These are phyloP conservation scores for Nyctereutes procyonoides DNA, from an alignment of 2,113 vertebrate genomes.

Conservation along the genomic window DNA sequence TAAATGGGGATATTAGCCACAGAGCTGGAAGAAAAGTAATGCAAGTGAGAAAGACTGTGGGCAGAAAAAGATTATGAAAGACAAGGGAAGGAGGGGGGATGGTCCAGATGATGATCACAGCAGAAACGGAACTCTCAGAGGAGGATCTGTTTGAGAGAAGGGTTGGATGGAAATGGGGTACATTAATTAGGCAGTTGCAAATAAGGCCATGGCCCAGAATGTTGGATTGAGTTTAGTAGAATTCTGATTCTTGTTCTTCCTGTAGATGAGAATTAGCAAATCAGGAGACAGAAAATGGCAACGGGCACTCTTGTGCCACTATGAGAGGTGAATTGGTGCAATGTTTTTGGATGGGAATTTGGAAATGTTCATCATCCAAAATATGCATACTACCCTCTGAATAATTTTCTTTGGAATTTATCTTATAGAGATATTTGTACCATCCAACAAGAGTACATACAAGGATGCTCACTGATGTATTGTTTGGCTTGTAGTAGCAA, in stretches of 20 bases:
- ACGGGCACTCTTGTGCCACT: not conserved
- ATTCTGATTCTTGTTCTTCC: conserved; percentile 1
- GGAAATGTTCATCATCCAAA: conserved; percentile 32
- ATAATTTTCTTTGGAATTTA: not conserved
- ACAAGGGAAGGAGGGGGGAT: not conserved
- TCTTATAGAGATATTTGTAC: not conserved
- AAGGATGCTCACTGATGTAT: not conserved
- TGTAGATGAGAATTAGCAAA: not conserved
- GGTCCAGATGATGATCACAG: not conserved
- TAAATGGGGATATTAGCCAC: not conserved
- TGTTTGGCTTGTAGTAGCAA: not conserved
- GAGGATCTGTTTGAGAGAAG: not conserved
- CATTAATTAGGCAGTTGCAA: not conserved
- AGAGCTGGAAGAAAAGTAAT: not conserved
- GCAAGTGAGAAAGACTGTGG: not conserved
- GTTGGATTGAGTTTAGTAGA: not conserved
- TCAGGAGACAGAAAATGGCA: not conserved
- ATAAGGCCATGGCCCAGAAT: not conserved
- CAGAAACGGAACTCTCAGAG: not conserved
- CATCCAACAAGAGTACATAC: not conserved
- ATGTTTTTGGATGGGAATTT: not conserved
- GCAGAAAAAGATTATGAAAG: not conserved
- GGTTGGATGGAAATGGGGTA: not conserved
- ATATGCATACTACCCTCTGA: not conserved
- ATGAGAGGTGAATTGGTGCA: not conserved